phyloP scores from a whole-genome alignment of 2,113 vertebrate species.

The Philantomba maxwellii region DNA sequence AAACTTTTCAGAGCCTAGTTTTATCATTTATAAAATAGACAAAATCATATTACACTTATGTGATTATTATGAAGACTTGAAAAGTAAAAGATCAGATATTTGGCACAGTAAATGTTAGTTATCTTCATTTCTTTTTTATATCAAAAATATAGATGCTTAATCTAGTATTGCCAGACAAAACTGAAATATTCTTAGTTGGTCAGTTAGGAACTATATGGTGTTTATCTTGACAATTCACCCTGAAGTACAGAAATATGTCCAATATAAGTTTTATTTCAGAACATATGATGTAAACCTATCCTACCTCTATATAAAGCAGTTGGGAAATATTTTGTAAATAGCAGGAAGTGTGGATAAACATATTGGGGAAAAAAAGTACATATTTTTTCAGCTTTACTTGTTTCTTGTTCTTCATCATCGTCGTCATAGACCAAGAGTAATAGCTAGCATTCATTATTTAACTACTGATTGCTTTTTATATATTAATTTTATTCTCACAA shows the following conservation, averaged over 20 bases:
- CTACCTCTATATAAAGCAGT: not conserved
- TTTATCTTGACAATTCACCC: not conserved
- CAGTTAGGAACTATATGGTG: not conserved
- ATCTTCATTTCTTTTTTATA: slow-evolving; percentile 1
- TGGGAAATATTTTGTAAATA: not conserved
- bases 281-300: not conserved
- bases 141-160: not conserved
- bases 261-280: not conserved
- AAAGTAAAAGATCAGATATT: not conserved
- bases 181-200: not conserved
- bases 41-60: not conserved
- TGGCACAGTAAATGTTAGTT: not conserved
- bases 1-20: not conserved
- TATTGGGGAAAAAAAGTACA: not conserved
- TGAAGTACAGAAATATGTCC: not conserved
- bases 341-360: not conserved
- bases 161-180: not conserved
- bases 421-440: not conserved
- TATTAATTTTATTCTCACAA: not conserved
- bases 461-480: not conserved
- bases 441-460: not conserved
- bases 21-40: not conserved
- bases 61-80: not conserved
- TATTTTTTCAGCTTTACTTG: not conserved
- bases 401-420: not conserved